Conservation (phyloP, 2,888 invertebrate species). For the Agonopterix arenella region DNA sequence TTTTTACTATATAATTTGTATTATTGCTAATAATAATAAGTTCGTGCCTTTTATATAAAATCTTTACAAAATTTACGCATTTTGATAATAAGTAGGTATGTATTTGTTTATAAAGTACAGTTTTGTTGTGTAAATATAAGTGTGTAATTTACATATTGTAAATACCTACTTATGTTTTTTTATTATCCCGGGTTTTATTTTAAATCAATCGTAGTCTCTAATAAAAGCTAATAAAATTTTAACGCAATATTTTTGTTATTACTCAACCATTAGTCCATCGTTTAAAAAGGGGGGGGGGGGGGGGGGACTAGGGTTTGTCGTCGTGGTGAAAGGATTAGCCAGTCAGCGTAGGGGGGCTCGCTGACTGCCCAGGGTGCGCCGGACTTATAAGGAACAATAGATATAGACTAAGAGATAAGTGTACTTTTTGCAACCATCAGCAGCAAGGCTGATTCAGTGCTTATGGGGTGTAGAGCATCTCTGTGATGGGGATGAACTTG, state of each 20-base stretch:
- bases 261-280: too few species aligned
- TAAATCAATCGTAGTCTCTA: conserved; percentile 38
- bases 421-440: too few species aligned
- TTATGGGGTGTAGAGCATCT: too few species aligned
- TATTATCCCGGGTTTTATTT: conserved; percentile 20
- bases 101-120: background rate
- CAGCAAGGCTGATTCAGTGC: too few species aligned
- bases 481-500: too few species aligned
- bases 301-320: too few species aligned
- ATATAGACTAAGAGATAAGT: too few species aligned
- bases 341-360: too few species aligned
- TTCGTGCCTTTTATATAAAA: conserved; percentile 13
- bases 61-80: conserved; percentile 3
- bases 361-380: too few species aligned
- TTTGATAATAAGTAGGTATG: background rate
- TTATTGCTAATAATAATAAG: conserved; percentile 11
- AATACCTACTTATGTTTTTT: conserved; percentile 29
- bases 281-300: too few species aligned
- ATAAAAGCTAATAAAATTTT: conserved; percentile 57
- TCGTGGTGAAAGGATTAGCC: too few species aligned
- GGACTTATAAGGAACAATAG: too few species aligned
- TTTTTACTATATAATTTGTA: conserved; percentile 16
- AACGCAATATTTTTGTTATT: conserved; percentile 4
- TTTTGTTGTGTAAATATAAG: background rate
- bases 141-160: conserved; percentile 22